These are phyloP conservation scores for Oreochromis niloticus DNA, from an alignment of 2,113 vertebrate genomes.

Conservation along the genomic window DNA sequence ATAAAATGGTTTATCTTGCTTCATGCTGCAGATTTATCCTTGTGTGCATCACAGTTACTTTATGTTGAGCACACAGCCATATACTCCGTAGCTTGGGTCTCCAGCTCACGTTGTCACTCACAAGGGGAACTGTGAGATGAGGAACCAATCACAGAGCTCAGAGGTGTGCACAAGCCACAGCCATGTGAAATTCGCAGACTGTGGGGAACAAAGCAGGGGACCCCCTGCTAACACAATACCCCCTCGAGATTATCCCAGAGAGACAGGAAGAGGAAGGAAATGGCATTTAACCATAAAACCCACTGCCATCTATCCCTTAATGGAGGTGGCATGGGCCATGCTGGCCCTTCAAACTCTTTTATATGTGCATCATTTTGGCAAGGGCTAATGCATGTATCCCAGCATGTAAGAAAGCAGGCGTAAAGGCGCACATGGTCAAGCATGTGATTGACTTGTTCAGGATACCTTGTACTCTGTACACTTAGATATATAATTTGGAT, in stretches of 20 bases:
- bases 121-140: conserved; percentile 10
- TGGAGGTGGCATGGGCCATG: not conserved
- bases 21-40: not conserved
- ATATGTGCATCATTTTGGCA: not conserved
- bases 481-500: not conserved
- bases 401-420: not conserved
- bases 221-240: not conserved
- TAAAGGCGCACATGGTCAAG: conserved; percentile 2
- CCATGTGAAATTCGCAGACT: conserved; percentile 56
- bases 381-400: not conserved
- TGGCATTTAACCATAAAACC: conserved; percentile 4
- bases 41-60: not conserved
- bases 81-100: conserved; percentile 3
- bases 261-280: not conserved
- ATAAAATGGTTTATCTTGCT: not conserved
- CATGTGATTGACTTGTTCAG: conserved; percentile 24
- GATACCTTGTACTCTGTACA: not conserved
- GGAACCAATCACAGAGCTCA: conserved; percentile 45
- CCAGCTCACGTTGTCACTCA: conserved; percentile 59
- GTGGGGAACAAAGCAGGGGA: conserved; percentile 15
- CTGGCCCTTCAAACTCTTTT: not conserved
- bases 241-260: not conserved
- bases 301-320: not conserved
- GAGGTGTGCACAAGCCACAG: conserved; percentile 32
- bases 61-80: not conserved